Evolutionary conservation across 2,113 vertebrate species (phyloP), one percentile per base, ranked within the genome.

Genomic region (Sinocyclocheilus maitianheensis): DNA sequence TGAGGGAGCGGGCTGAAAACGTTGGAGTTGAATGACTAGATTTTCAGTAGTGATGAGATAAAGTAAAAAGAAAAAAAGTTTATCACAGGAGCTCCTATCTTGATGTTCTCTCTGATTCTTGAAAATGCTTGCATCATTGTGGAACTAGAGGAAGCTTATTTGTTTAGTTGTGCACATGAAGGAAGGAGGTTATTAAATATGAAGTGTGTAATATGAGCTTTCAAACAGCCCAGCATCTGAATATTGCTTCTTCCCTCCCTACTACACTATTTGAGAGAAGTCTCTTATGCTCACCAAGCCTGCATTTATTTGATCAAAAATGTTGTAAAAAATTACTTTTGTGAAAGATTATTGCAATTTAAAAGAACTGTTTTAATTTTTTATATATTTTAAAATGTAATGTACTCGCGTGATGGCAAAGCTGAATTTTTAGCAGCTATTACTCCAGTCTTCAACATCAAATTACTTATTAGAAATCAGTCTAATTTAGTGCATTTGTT

Each of bases 31-130:
- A 62, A 53, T 69, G 78, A 75, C 65, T 62, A 86, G 24, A 1
- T 22, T 82, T 76, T 75, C 24, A 24, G 37, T 60, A 30, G 30
- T 75, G 11, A 46, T 55, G 48, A 80, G 60, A 72, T 14, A 75
- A 24, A 18, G 24, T 63, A n/a, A 8, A 7, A n/a, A 6, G 20
- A 43, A 26, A 34, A 69, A 53, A 46, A 0, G 3, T 11, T 63
- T 20, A 43, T 62, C 55, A 75, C 14, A 18, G 12, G 22, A 82
- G 30, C 26, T 53, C 9, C n/a, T 80, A 62, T 74, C 53, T 62
- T 75, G 14, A 74, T 85, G 83, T 81, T 85, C 34, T 55, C 67
- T 81, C 10, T 77, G 77, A 22, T 26, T 40, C 24, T 76, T 16
- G 34, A 81, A 72, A 63, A 43, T 65, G 24, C n/a, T 67, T 81